A percentile compares a stretch with the other conserved stretches of the same genome.
Conservation (phyloP, 2,797 vertebrate genomes). For the Alosa sapidissima region DNA sequence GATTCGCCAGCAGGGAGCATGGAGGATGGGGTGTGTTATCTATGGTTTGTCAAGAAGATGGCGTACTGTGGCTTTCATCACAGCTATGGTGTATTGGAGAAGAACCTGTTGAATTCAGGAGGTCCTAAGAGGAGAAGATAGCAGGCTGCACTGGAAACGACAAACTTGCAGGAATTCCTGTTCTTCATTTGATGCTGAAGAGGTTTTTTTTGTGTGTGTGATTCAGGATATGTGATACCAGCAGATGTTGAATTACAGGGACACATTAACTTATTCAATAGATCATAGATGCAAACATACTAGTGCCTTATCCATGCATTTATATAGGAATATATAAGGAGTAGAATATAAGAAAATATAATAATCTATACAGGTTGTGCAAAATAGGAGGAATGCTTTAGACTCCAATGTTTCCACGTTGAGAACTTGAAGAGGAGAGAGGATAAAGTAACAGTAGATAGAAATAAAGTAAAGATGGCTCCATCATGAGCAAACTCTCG, state of each 20-base stretch:
- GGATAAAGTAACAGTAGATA: neutral
- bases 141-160: neutral
- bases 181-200: neutral
- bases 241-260: neutral
- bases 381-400: neutral
- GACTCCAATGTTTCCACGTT: neutral
- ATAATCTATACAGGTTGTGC: neutral
- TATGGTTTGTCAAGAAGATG: conserved; percentile 59
- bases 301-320: neutral
- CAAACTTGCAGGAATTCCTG: neutral
- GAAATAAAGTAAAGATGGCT: no score
- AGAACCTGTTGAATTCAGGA: conserved; percentile 61
- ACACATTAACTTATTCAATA: neutral
- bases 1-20: conserved; percentile 76
- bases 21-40: conserved; percentile 69
- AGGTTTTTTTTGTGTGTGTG: neutral
- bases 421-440: neutral
- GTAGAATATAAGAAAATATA: no score
- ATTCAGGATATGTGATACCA: neutral
- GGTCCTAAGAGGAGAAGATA: neutral
- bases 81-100: conserved; percentile 67
- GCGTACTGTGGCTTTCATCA: conserved; percentile 65
- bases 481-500: no score
- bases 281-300: neutral
- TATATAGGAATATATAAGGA: neutral